Percentiles rank a stretch among this genome's conserved stretches.
phyloP scores from a whole-genome alignment of 2,888 invertebrate genomes.

The Lissonota sp. region DNA sequence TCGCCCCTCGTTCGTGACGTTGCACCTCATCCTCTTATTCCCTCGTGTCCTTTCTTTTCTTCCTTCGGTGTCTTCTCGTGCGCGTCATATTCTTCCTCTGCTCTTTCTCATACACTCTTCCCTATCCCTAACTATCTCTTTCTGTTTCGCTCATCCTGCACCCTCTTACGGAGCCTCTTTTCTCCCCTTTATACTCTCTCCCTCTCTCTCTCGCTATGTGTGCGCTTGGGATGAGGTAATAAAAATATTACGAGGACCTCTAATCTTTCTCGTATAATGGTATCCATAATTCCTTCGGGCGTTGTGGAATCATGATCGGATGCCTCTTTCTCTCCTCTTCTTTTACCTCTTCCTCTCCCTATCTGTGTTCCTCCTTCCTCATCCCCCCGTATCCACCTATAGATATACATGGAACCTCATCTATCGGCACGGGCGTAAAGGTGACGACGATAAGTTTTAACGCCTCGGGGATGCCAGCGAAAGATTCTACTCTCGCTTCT shows the following conservation, averaged over 20 bases:
- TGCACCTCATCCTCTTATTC: constrained; percentile 48
- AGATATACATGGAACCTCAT: constrained; percentile 35
- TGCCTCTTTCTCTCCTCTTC: constrained; percentile 7
- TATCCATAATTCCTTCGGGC: constrained; percentile 78
- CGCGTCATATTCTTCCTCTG: constrained; percentile 12
- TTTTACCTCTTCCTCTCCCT: not conserved
- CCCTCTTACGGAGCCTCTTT: not conserved
- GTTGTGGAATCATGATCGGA: constrained; percentile 76
- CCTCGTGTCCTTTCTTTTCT: not conserved
- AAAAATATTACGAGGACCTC: constrained; percentile 81
- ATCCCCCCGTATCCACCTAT: constrained; percentile 11
- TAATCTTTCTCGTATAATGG: constrained; percentile 80
- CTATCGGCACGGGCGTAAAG: constrained; percentile 54
- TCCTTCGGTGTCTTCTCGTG: constrained; percentile 26
- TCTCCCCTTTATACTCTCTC: constrained; percentile 15
- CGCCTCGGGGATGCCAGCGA: constrained; percentile 42
- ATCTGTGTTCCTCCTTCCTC: not conserved
- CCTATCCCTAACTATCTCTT: constrained; percentile 2
- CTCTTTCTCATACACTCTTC: constrained; percentile 21
- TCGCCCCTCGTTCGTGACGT: constrained; percentile 18
- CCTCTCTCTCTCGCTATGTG: constrained; percentile 28
- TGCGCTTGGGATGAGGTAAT: constrained; percentile 66
- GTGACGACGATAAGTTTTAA: constrained; percentile 65
- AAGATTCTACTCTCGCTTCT: constrained; percentile 11
- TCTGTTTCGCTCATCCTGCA: not conserved